These are phyloP conservation scores for Bothrops jararaca DNA, from an alignment of 2,113 vertebrate genomes.

Conservation along the genomic window DNA sequence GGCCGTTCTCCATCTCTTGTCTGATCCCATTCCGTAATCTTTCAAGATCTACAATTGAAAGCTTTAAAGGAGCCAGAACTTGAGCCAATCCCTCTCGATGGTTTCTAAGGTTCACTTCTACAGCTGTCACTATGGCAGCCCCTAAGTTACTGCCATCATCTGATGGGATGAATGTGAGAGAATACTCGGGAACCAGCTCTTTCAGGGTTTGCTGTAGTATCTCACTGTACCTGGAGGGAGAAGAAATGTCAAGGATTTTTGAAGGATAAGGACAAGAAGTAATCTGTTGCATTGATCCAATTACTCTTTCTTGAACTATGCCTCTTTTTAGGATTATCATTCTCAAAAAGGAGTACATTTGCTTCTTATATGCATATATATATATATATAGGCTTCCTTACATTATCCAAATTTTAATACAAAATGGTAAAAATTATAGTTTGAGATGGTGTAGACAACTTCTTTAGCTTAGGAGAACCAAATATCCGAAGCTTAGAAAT, in stretches of 20 bases:
- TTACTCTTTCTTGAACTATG: too few relatives aligned
- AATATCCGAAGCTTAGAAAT: background rate
- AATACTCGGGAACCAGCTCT: constrained; percentile 71
- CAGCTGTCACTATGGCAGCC: constrained; percentile 78
- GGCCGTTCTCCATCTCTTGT: constrained; percentile 70
- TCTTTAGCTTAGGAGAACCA: background rate
- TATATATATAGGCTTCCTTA: background rate
- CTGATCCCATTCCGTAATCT: constrained; percentile 65
- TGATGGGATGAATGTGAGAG: constrained; percentile 65
- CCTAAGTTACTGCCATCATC: constrained; percentile 76
- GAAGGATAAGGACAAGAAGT: fast-evolving
- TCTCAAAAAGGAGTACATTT: background rate
- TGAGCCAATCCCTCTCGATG: constrained; percentile 45
- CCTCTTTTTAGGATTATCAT: background rate
- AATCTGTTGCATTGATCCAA: background rate
- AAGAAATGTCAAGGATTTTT: background rate
- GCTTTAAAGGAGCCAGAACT: constrained; percentile 61
- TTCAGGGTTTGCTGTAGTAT: constrained; percentile 61
- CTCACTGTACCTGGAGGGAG: constrained; percentile 68
- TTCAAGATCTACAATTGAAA: constrained; percentile 32
- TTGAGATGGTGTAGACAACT: background rate
- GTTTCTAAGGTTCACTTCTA: constrained; percentile 65
- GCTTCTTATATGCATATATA: background rate
- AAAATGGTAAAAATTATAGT: background rate
- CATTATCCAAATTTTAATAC: background rate